Conservation (phyloP, 1,140 invertebrate species). For the Trichonephila clavipes region DNA sequence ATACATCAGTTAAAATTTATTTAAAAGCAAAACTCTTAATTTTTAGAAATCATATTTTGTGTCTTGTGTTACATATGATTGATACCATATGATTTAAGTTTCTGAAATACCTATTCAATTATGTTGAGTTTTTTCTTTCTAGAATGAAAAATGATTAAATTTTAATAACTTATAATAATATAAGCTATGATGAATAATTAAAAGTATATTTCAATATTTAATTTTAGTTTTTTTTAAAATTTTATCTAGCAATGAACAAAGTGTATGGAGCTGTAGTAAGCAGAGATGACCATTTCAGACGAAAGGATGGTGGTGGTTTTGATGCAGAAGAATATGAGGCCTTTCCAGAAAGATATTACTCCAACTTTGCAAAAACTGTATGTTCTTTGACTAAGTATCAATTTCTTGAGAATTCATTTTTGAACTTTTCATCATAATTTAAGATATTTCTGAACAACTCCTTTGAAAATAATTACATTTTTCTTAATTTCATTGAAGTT, state of each 20-base stretch:
- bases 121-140: too few species aligned
- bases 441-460: background rate
- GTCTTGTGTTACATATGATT: too few species aligned
- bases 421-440: background rate
- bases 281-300: slow-evolving; percentile 92
- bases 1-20: too few species aligned
- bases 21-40: too few species aligned
- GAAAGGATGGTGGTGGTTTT: slow-evolving; percentile 92
- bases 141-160: too few species aligned
- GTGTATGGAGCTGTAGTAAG: slow-evolving; percentile 92
- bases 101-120: too few species aligned
- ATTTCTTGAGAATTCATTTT: too few species aligned
- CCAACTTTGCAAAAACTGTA: slow-evolving; percentile 96
- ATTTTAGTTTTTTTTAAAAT: background rate
- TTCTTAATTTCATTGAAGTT: too few species aligned
- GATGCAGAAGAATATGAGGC: slow-evolving; percentile 95
- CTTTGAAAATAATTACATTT: background rate
- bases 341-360: slow-evolving; percentile 95
- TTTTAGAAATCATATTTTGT: too few species aligned
- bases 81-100: too few species aligned
- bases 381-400: background rate
- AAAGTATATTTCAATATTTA: background rate
- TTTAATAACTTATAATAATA: too few species aligned
- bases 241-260: slow-evolving; percentile 90
- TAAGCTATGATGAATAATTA: too few species aligned